A percentile compares a stretch with the other conserved stretches of the same genome.
phyloP scores from a whole-genome alignment of 2,797 vertebrate genomes.

The Capromys pilorides region DNA sequence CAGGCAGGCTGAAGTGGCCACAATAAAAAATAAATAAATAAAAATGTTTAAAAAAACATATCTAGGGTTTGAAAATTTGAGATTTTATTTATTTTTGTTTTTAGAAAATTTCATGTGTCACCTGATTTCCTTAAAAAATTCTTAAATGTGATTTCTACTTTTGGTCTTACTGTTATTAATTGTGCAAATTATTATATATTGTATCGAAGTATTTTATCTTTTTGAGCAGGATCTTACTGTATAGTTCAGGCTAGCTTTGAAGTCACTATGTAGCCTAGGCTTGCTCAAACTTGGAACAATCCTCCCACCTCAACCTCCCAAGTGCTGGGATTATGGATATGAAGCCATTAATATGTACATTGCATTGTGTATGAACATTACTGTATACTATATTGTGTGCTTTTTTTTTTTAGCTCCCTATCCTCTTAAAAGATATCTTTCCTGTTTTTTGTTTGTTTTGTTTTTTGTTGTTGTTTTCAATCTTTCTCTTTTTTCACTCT shows the following conservation, averaged over 20 bases:
- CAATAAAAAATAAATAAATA: no score
- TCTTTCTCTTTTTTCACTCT: neutral
- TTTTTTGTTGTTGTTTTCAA: neutral
- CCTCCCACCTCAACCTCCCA: neutral
- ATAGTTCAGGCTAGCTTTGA: neutral
- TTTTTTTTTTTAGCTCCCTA: neutral
- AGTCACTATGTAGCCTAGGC: neutral
- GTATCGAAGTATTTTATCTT: neutral
- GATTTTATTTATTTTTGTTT: neutral
- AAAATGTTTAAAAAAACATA: no score
- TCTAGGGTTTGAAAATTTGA: neutral
- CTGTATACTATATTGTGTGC: neutral
- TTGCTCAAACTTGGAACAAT: neutral
- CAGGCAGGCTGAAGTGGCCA: no score
- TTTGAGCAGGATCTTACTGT: neutral
- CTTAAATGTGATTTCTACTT: neutral
- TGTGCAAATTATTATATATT: neutral
- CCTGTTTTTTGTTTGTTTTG: neutral
- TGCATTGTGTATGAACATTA: neutral
- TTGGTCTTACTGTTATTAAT: slow-evolving; percentile 10
- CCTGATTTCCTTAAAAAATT: neutral
- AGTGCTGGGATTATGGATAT: neutral
- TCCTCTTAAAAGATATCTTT: neutral
- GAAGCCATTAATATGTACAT: neutral
- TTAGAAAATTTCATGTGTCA: neutral